These are phyloP conservation scores for Drosophila tristis DNA, from an alignment of 1,140 invertebrate genomes.

Conservation along the genomic window DNA sequence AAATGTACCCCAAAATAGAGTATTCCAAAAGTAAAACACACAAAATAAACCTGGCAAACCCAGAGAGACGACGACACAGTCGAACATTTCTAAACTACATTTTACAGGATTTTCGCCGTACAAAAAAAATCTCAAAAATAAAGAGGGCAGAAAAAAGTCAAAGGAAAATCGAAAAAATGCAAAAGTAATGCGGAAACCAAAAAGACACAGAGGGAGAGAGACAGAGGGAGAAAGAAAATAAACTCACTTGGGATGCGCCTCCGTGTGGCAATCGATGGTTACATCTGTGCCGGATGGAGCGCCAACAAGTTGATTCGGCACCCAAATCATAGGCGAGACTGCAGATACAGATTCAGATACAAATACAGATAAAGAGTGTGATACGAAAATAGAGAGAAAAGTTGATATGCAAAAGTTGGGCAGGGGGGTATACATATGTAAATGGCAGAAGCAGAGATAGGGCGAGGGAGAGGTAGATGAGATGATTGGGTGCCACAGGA, in stretches of 20 bases:
- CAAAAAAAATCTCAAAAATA: slow-evolving; percentile 12
- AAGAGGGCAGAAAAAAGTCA: neutral
- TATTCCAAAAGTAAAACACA: too few relatives aligned
- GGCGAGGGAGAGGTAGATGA: slow-evolving; percentile 1
- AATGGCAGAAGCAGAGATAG: slow-evolving; percentile 51
- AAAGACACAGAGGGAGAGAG: slow-evolving; percentile 6
- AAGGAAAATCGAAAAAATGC: slow-evolving; percentile 7
- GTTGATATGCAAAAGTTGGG: slow-evolving; percentile 43
- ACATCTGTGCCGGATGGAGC: slow-evolving; percentile 94
- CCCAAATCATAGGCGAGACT: slow-evolving; percentile 97
- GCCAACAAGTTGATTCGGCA: slow-evolving; percentile 94
- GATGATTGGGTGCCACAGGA: slow-evolving; percentile 7
- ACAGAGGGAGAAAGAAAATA: slow-evolving; percentile 4
- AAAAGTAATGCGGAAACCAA: slow-evolving; percentile 12
- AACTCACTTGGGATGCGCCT: slow-evolving; percentile 91
- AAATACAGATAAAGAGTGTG: slow-evolving; percentile 4
- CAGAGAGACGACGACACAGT: too few relatives aligned
- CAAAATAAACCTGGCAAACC: too few relatives aligned
- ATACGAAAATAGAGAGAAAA: slow-evolving; percentile 10
- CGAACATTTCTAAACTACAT: too few relatives aligned
- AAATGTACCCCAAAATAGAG: too few relatives aligned
- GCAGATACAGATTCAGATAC: slow-evolving; percentile 41
- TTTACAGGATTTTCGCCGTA: neutral
- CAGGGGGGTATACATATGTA: slow-evolving; percentile 42
- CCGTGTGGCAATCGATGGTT: slow-evolving; percentile 96